Evolutionary conservation across 2,113 vertebrate species (phyloP), one percentile per base, ranked within the genome.

Genomic region (human (Homo sapiens)): DNA sequence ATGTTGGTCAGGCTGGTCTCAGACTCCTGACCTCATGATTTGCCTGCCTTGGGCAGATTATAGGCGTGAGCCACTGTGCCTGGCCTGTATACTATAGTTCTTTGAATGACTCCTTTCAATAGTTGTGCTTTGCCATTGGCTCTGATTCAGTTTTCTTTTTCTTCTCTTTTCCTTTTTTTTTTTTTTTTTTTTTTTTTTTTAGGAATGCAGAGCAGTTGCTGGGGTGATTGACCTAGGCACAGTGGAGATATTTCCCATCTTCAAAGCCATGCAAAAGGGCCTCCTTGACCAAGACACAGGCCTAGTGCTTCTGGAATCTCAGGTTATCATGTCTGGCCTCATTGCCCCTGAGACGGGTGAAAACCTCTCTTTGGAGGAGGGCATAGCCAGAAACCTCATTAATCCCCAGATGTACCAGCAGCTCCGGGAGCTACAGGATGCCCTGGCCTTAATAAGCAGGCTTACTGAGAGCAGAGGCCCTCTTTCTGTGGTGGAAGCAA

Each of bases 221-320:
- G 99, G 99, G 98, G 99, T 99, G 96, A 99, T 99, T 89, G 99
- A 99, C 98, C 98, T 99, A 98, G 99, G 99, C 98, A 99, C 99
- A 0, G 99, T 99, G 99, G 99, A 99, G 98, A 99, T 99, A 83
- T 99, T 99, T 98, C 99, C 99, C 81, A 98, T 99, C 88, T 99
- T 99, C 98, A 99, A 96, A 98, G 99, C 99, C 84, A 99, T 99
- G 98, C 99, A 99, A 96, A 99, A 98, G 93, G 99, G 99, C 95
- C 99, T 99, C 0, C 99, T 99, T 98, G 99, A 99, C 98, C 99
- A 99, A 98, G 99, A 99, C 96, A 99, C 99, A 12, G 99, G 99
- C 97, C 98, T 98, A 1, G 96, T 97, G 2, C 99, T 99, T 52
- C 96, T 99, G 98, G 99, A 99, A 98, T 99, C 99, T 50, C 99